Conservation (phyloP, 1,140 invertebrate genomes). For the Euglossa dilemma region DNA sequence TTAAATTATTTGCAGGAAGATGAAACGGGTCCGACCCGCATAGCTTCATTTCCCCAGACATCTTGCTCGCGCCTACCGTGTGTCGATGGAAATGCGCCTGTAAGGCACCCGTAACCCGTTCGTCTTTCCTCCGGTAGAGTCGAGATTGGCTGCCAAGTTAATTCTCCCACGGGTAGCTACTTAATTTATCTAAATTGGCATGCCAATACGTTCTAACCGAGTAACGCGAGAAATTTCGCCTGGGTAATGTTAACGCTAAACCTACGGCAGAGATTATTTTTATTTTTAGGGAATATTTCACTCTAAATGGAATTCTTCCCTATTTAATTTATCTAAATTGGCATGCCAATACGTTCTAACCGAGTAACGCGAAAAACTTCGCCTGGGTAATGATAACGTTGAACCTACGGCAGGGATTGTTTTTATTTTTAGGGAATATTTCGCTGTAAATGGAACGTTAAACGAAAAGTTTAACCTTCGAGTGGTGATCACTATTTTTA, state of each 20-base stretch:
- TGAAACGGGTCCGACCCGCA: slow-evolving; percentile 67
- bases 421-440: no score
- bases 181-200: slow-evolving; percentile 63
- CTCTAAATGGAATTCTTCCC: slow-evolving; percentile 55
- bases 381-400: no score
- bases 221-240: slow-evolving; percentile 24
- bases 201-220: slow-evolving; percentile 39
- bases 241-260: no score
- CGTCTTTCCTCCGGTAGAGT: slow-evolving; percentile 45
- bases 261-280: no score
- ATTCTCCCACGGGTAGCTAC: slow-evolving; percentile 49
- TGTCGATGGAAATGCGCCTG: slow-evolving; percentile 66
- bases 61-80: slow-evolving; percentile 66
- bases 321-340: slow-evolving; percentile 65
- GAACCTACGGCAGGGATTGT: no score
- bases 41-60: slow-evolving; percentile 71
- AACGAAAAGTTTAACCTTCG: no score
- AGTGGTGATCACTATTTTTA: no score
- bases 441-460: no score
- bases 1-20: slow-evolving; percentile 73
- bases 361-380: slow-evolving; percentile 21
- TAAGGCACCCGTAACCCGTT: slow-evolving; percentile 50
- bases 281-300: no score
- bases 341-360: slow-evolving; percentile 41
- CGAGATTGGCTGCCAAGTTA: slow-evolving; percentile 63